Percentiles rank a stretch among this genome's conserved stretches.
Evolutionary conservation across 2,113 vertebrate species (phyloP).

Genomic region (Cranoglanis bouderius): DNA sequence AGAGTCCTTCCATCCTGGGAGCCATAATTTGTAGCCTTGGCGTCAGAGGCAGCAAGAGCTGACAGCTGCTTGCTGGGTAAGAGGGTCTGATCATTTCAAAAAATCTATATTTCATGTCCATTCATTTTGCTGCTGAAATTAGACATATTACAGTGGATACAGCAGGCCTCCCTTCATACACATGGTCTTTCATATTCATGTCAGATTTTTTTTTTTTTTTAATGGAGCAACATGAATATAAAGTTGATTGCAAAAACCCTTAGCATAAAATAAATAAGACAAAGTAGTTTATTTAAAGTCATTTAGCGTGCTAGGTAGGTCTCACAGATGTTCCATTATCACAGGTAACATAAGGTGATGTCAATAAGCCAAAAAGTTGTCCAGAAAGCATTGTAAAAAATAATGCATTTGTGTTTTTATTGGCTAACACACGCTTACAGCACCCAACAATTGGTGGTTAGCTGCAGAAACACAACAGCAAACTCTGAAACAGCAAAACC

Average conservation of each 20-base stretch:
- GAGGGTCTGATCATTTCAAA: constrained; percentile 48
- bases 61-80: constrained; percentile 38
- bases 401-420: background rate
- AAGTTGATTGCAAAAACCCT: background rate
- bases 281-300: background rate
- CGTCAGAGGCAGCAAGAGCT: constrained; percentile 46
- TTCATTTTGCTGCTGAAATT: constrained; percentile 45
- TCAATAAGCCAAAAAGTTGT: too few relatives aligned
- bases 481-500: background rate
- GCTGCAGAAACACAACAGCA: background rate
- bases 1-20: constrained; percentile 48
- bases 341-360: background rate
- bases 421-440: background rate
- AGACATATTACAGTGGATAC: constrained; percentile 30
- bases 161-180: background rate
- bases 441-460: background rate
- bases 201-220: too few relatives aligned
- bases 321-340: background rate
- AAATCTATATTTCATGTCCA: constrained; percentile 52
- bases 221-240: background rate
- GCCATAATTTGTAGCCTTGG: constrained; percentile 52
- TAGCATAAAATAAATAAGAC: background rate
- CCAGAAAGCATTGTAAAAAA: background rate
- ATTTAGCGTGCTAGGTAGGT: background rate
- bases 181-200: background rate